Evolutionary conservation across 1,140 invertebrate genomes (phyloP).

Genomic region (Harpegnathos saltator): DNA sequence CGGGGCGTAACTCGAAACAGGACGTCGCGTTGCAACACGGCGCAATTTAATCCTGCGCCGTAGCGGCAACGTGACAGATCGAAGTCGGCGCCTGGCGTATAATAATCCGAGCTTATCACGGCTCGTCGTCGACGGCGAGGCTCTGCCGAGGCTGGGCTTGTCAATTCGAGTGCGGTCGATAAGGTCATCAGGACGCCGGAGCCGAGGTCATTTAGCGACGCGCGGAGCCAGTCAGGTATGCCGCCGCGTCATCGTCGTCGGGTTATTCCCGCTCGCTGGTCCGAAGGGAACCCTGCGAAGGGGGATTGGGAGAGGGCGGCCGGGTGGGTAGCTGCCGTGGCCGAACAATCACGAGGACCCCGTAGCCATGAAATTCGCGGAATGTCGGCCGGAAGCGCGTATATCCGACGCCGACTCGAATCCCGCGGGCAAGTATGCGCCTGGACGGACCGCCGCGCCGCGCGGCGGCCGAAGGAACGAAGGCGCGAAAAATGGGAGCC

Average conservation of each 20-base stretch:
- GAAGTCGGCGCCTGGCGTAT: slow-evolving; percentile 40
- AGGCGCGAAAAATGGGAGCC: neutral
- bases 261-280: slow-evolving; percentile 35
- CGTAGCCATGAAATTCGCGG: slow-evolving; percentile 19
- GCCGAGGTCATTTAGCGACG: slow-evolving; percentile 55
- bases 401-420: slow-evolving; percentile 7
- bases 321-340: neutral
- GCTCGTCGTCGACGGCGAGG: slow-evolving; percentile 61
- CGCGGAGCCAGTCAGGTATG: slow-evolving; percentile 44
- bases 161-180: slow-evolving; percentile 68
- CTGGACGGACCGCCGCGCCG: too few relatives aligned
- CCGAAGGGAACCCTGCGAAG: neutral
- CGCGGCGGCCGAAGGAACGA: neutral
- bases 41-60: slow-evolving; percentile 26
- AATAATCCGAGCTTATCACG: slow-evolving; percentile 72
- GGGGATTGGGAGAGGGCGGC: too few relatives aligned
- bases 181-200: slow-evolving; percentile 63
- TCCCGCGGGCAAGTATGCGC: slow-evolving; percentile 1
- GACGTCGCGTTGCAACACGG: neutral
- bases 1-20: neutral
- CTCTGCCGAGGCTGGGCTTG: slow-evolving; percentile 49
- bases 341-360: slow-evolving; percentile 33
- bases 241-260: neutral
- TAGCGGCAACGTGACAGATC: neutral
- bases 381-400: slow-evolving; percentile 15